Evolutionary conservation across 1,140 invertebrate genomes (phyloP).

Genomic region (Helicoverpa zea): DNA sequence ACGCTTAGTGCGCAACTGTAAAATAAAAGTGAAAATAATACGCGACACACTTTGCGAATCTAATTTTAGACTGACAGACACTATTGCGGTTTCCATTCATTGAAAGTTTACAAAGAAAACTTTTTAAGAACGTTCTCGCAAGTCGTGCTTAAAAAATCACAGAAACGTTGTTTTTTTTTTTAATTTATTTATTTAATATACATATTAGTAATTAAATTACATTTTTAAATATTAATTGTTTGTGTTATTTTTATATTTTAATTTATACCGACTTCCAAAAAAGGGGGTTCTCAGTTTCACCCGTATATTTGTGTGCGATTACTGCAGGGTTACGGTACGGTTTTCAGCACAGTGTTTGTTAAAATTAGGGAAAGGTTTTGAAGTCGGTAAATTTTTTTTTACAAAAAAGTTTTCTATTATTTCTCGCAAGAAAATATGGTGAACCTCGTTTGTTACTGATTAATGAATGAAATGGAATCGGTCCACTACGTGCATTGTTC

Average conservation of each 20-base stretch:
- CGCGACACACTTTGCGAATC: constrained; percentile 16
- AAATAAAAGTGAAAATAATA: constrained; percentile 23
- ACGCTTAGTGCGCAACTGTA: constrained; percentile 28
- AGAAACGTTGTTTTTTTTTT: neutral
- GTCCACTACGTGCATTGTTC: constrained; percentile 30
- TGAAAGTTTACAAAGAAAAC: neutral
- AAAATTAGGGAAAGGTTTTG: too few species aligned
- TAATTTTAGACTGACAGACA: constrained; percentile 17
- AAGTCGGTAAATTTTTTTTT: too few species aligned
- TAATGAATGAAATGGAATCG: constrained; percentile 41
- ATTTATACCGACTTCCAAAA: too few species aligned
- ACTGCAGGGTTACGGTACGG: too few species aligned
- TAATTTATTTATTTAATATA: too few species aligned
- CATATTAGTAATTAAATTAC: too few species aligned
- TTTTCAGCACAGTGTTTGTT: too few species aligned
- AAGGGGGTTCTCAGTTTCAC: neutral
- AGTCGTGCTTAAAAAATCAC: neutral
- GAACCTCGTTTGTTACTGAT: constrained; percentile 1
- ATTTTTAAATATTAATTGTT: too few species aligned
- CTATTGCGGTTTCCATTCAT: neutral
- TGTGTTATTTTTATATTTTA: too few species aligned
- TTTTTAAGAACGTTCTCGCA: constrained; percentile 3
- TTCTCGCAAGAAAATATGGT: neutral
- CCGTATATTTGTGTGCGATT: too few species aligned
- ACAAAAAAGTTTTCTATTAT: too few species aligned